phyloP scores from a whole-genome alignment of 1,140 invertebrate genomes.

The Monomorium pharaonis region DNA sequence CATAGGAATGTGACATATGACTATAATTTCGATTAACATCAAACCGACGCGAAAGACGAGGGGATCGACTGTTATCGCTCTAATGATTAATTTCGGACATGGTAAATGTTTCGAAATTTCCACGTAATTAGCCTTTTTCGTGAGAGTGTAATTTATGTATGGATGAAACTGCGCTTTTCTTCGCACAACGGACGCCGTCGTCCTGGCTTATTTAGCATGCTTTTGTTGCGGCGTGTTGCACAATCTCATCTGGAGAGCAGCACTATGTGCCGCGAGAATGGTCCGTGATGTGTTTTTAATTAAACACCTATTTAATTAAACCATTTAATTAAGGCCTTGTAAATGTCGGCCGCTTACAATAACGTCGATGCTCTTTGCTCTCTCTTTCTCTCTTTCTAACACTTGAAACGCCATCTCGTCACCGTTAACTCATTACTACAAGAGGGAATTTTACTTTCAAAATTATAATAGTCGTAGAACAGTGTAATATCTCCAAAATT shows the following conservation, averaged over 20 bases:
- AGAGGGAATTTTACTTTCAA: background rate
- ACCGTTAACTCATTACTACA: conserved; percentile 17
- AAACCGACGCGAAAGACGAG: background rate
- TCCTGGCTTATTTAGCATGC: conserved; percentile 42
- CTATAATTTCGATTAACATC: conserved; percentile 8
- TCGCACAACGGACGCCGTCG: background rate
- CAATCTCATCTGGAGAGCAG: conserved; percentile 37
- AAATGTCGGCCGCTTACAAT: conserved; percentile 15
- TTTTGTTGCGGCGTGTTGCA: conserved; percentile 31
- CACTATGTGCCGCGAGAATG: conserved; percentile 22
- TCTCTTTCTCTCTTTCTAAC: background rate
- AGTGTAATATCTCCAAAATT: too few species aligned
- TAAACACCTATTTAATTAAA: conserved; percentile 73
- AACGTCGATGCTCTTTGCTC: background rate
- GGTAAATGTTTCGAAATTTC: conserved; percentile 38
- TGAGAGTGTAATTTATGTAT: conserved; percentile 36
- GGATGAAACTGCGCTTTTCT: conserved; percentile 39
- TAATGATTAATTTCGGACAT: conserved; percentile 15
- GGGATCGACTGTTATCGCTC: background rate
- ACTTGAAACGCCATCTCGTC: background rate
- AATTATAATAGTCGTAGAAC: too few species aligned
- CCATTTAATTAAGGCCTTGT: conserved; percentile 65
- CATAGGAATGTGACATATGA: background rate
- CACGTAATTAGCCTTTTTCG: conserved; percentile 39
- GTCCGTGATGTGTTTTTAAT: conserved; percentile 67